Conservation (phyloP, 2,888 invertebrate species). For the Dichetophora obliterata region DNA sequence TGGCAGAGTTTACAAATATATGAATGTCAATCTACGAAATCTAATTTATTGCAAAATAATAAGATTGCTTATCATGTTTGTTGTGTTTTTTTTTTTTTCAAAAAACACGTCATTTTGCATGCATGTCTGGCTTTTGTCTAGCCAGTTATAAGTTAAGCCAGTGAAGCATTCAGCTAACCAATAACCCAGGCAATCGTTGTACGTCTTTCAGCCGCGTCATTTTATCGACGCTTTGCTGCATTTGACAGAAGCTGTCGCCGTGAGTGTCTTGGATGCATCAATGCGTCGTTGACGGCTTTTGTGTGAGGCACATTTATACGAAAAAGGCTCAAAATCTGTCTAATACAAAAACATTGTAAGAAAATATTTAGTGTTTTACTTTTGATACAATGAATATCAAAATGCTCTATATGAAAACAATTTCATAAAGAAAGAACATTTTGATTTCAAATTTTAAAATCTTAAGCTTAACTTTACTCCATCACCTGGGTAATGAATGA, state of each 20-base stretch:
- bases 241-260: neutral
- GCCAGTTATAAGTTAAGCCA: slow-evolving; percentile 2
- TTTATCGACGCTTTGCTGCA: neutral
- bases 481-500: no score
- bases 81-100: neutral
- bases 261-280: neutral
- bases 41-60: slow-evolving; percentile 35
- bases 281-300: neutral
- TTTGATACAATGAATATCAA: no score
- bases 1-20: neutral
- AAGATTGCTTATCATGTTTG: slow-evolving; percentile 21
- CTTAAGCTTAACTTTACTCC: no score
- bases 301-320: neutral
- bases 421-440: no score
- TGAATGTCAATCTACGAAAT: slow-evolving; percentile 13
- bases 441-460: no score
- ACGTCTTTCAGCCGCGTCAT: neutral
- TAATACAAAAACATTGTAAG: neutral
- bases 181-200: neutral
- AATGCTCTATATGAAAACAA: no score
- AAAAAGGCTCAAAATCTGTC: neutral
- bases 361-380: neutral
- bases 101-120: slow-evolving; percentile 13
- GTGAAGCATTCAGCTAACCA: neutral
- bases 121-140: slow-evolving; percentile 31